Percentiles rank a stretch among this genome's conserved stretches.
phyloP scores from a whole-genome alignment of 2,888 invertebrate species.

The Drosophila putrida region DNA sequence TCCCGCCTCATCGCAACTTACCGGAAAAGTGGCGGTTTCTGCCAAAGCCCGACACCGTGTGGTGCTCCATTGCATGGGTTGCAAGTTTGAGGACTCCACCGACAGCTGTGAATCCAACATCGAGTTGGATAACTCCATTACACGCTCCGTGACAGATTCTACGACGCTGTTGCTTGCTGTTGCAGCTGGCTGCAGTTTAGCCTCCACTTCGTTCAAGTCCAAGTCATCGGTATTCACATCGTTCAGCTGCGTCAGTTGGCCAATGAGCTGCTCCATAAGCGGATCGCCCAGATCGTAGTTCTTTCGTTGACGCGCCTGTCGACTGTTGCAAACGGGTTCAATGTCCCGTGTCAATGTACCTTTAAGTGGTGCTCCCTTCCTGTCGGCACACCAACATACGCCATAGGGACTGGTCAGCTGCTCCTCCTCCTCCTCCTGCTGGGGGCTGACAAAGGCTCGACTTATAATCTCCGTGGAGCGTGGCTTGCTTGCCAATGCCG shows the following conservation, averaged over 20 bases:
- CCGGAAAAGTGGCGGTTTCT: conserved; percentile 84
- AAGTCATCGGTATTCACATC: conserved; percentile 80
- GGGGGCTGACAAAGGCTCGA: conserved; percentile 61
- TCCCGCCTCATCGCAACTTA: conserved; percentile 89
- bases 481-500: conserved; percentile 74
- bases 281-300: conserved; percentile 78
- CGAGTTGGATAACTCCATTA: conserved; percentile 81
- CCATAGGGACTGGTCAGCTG: conserved; percentile 86
- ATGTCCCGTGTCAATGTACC: conserved; percentile 92
- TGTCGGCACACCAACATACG: conserved; percentile 95
- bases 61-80: conserved; percentile 76
- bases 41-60: conserved; percentile 86
- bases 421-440: conserved; percentile 6
- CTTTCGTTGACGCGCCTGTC: conserved; percentile 90
- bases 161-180: conserved; percentile 28
- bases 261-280: conserved; percentile 90
- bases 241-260: conserved; percentile 88
- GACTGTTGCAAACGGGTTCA: conserved; percentile 92
- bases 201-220: conserved; percentile 68
- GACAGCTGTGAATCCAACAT: conserved; percentile 84
- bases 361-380: conserved; percentile 92
- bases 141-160: conserved; percentile 74
- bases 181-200: conserved; percentile 27
- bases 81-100: conserved; percentile 72
- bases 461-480: conserved; percentile 60